These are phyloP conservation scores for Epinephelus fuscoguttatus DNA, from an alignment of 2,113 vertebrate species.

Conservation along the genomic window DNA sequence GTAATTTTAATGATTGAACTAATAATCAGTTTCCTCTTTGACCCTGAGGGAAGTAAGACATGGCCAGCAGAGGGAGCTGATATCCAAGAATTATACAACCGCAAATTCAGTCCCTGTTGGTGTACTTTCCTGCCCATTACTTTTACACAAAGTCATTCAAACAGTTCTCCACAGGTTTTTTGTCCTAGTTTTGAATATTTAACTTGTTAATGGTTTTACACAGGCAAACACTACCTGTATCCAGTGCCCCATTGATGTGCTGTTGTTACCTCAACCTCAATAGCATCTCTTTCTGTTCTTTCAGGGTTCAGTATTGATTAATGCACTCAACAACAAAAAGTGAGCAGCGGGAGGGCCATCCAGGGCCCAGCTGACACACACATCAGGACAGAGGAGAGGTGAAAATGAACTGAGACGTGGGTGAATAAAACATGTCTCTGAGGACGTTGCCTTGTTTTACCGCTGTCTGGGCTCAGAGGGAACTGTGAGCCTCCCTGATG, in stretches of 20 bases:
- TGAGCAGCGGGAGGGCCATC: constrained; percentile 49
- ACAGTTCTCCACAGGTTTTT: constrained; percentile 8
- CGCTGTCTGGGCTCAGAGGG: constrained; percentile 35
- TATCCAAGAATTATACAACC: constrained; percentile 57
- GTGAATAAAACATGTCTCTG: constrained; percentile 73
- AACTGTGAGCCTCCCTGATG: constrained; percentile 50
- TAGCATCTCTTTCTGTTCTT: constrained; percentile 19
- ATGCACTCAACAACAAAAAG: constrained; percentile 47
- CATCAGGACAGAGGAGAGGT: constrained; percentile 61
- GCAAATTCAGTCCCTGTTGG: neutral
- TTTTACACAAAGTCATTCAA: constrained; percentile 21
- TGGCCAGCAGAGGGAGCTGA: constrained; percentile 78
- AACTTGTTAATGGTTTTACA: neutral
- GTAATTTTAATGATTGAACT: constrained; percentile 3
- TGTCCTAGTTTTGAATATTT: neutral
- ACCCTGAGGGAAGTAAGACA: neutral
- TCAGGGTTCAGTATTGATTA: constrained; percentile 52
- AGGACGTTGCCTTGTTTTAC: constrained; percentile 64
- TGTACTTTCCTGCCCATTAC: neutral
- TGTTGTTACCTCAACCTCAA: constrained; percentile 23
- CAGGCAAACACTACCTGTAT: constrained; percentile 4
- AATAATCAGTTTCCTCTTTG: neutral
- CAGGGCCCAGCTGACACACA: constrained; percentile 59
- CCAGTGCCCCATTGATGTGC: neutral
- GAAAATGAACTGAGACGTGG: constrained; percentile 75